Conservation (phyloP, 1,140 invertebrate species). For the Cecropterus lyciades region DNA sequence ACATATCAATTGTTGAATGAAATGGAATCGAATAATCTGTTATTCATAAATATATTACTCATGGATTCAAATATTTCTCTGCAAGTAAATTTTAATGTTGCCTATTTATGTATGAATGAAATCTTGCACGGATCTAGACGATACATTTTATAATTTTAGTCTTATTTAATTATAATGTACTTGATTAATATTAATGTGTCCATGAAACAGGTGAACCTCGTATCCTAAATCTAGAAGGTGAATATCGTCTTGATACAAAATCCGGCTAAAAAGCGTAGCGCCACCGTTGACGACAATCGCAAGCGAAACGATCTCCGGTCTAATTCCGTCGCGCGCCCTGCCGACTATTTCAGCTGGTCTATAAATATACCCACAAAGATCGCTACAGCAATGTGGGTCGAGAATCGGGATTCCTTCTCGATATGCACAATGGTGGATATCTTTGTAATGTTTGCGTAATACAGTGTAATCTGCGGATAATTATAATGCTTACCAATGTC, state of each 20-base stretch:
- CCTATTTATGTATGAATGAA: too few relatives aligned
- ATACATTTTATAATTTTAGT: too few relatives aligned
- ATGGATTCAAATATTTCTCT: too few relatives aligned
- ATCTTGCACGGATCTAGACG: too few relatives aligned
- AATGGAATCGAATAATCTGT: too few relatives aligned
- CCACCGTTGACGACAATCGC: conserved; percentile 55
- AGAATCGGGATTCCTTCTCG: conserved; percentile 60
- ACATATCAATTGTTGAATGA: too few relatives aligned
- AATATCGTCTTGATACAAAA: neutral
- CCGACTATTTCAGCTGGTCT: conserved; percentile 68
- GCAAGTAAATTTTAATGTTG: too few relatives aligned
- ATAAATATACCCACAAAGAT: conserved; percentile 59
- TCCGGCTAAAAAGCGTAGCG: conserved; percentile 36
- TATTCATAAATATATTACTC: too few relatives aligned
- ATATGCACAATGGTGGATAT: conserved; percentile 50
- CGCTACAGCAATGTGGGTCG: conserved; percentile 65
- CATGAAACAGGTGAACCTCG: too few relatives aligned
- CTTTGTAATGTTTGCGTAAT: conserved; percentile 49
- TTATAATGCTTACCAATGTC: too few relatives aligned
- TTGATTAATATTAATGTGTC: too few relatives aligned
- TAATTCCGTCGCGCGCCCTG: conserved; percentile 66
- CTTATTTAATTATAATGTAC: neutral
- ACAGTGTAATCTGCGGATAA: neutral
- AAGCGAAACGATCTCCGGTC: conserved; percentile 45
- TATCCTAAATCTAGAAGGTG: neutral